phyloP scores from a whole-genome alignment of 2,888 invertebrate species.

The Aphidius colemani region DNA sequence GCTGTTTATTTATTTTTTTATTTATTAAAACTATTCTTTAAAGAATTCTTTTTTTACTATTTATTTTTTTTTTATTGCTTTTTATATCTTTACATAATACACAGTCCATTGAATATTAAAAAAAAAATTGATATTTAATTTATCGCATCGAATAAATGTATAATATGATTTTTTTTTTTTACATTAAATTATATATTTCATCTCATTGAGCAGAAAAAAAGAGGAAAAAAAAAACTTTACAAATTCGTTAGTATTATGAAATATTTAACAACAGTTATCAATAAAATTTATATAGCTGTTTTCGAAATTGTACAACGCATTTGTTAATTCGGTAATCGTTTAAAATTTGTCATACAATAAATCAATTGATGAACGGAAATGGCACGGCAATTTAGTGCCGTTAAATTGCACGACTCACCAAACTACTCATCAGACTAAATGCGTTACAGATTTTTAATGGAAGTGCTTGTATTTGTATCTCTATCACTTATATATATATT shows the following conservation, averaged over 20 bases:
- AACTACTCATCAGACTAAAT: conserved; percentile 40
- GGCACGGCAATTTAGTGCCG: conserved; percentile 39
- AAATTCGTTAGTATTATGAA: too few relatives aligned
- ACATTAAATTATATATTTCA: too few relatives aligned
- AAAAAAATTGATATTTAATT: too few relatives aligned
- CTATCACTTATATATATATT: neutral
- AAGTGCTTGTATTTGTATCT: conserved; percentile 2
- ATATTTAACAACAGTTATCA: too few relatives aligned
- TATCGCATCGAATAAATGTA: too few relatives aligned
- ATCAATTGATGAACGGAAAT: conserved; percentile 40
- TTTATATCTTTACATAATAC: too few relatives aligned
- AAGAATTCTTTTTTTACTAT: conserved; percentile 20
- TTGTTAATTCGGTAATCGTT: conserved; percentile 38
- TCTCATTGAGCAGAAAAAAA: too few relatives aligned
- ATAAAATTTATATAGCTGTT: conserved; percentile 1
- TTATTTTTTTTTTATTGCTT: neutral
- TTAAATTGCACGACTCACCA: conserved; percentile 37
- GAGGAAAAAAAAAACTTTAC: too few relatives aligned
- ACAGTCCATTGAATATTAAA: too few relatives aligned
- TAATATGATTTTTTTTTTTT: too few relatives aligned
- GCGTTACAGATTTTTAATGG: conserved; percentile 42
- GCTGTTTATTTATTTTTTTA: conserved; percentile 31
- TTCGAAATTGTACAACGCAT: conserved; percentile 22
- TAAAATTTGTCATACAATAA: conserved; percentile 42
- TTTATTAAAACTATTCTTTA: conserved; percentile 39